Evolutionary conservation across 2,797 vertebrate genomes (phyloP).

Genomic region (Bradypus variegatus): DNA sequence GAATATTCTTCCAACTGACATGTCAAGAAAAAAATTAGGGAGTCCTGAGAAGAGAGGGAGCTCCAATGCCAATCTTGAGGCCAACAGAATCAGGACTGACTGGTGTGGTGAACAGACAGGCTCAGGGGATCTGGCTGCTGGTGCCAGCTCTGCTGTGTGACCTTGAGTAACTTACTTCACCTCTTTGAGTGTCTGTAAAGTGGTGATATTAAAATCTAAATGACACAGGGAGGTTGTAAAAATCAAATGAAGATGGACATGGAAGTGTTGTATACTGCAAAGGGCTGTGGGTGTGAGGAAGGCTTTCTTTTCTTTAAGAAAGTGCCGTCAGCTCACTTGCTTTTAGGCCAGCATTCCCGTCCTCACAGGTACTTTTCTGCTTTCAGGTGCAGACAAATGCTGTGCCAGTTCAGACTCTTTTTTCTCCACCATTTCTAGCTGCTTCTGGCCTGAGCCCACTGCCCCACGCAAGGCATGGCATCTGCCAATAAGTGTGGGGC

Average conservation of each 20-base stretch:
- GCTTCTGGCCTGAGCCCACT: background rate
- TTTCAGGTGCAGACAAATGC: background rate
- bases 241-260: background rate
- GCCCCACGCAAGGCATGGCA: background rate
- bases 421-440: background rate
- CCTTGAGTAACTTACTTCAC: background rate
- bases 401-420: background rate
- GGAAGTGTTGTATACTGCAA: background rate
- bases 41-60: background rate
- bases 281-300: background rate
- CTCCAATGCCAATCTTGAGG: background rate
- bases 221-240: background rate
- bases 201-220: background rate
- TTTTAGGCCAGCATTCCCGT: background rate
- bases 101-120: background rate
- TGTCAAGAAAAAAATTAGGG: conserved; percentile 11
- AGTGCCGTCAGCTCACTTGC: background rate
- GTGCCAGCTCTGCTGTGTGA: background rate
- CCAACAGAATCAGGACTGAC: background rate
- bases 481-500: background rate
- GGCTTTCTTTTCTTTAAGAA: background rate
- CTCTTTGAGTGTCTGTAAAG: background rate
- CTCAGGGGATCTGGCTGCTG: background rate
- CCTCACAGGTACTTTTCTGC: background rate
- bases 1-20: background rate